Evolutionary conservation across 2,113 vertebrate genomes (phyloP).

Genomic region (Limanda limanda): DNA sequence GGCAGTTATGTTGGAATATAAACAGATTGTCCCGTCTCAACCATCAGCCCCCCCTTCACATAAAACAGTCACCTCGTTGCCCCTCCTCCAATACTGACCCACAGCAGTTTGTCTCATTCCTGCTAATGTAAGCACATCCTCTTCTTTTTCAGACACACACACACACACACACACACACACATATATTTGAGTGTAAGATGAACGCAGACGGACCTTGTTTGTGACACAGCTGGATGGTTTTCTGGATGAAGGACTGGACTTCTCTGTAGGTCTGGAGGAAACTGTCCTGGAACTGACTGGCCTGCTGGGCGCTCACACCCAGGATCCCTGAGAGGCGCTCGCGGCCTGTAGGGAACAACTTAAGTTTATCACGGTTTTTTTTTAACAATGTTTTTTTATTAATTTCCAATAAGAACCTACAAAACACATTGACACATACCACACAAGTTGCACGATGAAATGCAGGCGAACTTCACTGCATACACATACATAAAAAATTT

Average conservation of each 20-base stretch:
- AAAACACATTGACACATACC: too few species aligned
- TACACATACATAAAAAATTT: too few species aligned
- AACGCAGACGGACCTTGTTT: conserved; percentile 78
- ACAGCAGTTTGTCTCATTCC: conserved; percentile 69
- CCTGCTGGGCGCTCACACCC: conserved; percentile 85
- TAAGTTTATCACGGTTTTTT: too few species aligned
- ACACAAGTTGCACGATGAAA: too few species aligned
- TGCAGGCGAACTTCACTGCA: too few species aligned
- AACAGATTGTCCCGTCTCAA: conserved; percentile 62
- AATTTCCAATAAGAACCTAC: too few species aligned
- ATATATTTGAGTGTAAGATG: neutral
- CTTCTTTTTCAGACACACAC: conserved; percentile 33
- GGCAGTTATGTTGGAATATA: conserved; percentile 64
- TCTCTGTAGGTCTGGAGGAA: conserved; percentile 91
- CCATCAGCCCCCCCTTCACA: conserved; percentile 37
- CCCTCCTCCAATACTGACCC: conserved; percentile 68
- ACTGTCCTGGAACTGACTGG: conserved; percentile 86
- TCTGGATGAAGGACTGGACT: conserved; percentile 87
- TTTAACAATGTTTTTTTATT: too few species aligned
- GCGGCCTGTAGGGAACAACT: conserved; percentile 80
- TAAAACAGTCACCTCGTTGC: neutral
- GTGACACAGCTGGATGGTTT: conserved; percentile 85
- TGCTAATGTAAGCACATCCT: conserved; percentile 69
- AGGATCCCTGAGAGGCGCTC: conserved; percentile 88
- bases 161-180: neutral